Evolutionary conservation across 2,888 invertebrate species (phyloP), one percentile per base, ranked within the genome.

Genomic region (Eupelmus urozonus): DNA sequence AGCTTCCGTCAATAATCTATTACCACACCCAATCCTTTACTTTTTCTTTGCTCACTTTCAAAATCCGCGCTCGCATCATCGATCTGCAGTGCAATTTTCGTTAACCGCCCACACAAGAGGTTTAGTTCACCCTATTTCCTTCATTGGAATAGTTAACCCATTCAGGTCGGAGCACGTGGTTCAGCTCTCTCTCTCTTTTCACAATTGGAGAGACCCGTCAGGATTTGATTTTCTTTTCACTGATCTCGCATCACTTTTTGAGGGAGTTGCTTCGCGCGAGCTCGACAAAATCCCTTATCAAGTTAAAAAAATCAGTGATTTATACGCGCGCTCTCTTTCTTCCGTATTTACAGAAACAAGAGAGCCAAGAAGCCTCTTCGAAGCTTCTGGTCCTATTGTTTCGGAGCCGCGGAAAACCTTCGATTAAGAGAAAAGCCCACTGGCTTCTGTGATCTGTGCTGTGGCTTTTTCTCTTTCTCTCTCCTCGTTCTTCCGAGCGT

Each of bases 201-300:
- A n/a, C n/a, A n/a, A 40, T 29, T 62, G 72, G 72, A 77, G 55
- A 55, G 53, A 69, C 75, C 49, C 77, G 20, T 1, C 2, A 71
- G 77, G 74, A 81, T 81, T 79, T 49, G 67, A 81, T 77, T 79
- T 74, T 79, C 80, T 79, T 63, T 40, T 62, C 55, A 25, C 57
- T 18, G 63, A 60, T 57, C 53, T 45, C 13, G 27, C 25, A 27
- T 49, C 63, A 20, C 25, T 40, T 2, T 51, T 16, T 51, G 34
- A 34, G 34, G 34, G 9, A 9, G 34, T 34, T 34, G n/a, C 40
- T 27, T 34, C 7, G 40, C 16, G 34, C 16, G 40, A 29, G 51
- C 49, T 65, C 76, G 27, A 18, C 45, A 55, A 73, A 78, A 78
- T 73, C 73, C 73, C 73, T 42, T 34, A 67, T 69, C 72, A 67